Conservation (phyloP, 2,797 vertebrate genomes). For the Lacerta bilineata region DNA sequence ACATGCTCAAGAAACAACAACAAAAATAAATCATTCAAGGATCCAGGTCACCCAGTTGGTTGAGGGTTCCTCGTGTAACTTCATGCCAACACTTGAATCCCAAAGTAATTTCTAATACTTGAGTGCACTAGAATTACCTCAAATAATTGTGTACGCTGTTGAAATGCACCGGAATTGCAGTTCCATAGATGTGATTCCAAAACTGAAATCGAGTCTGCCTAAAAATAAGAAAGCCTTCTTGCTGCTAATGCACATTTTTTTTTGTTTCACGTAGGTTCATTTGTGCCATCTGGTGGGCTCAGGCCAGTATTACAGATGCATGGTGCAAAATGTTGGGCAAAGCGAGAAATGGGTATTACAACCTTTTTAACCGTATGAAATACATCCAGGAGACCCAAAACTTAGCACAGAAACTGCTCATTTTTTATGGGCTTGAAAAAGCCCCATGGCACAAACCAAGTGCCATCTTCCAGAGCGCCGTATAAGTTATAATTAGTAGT, state of each 20-base stretch:
- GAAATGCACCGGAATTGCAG: too few relatives aligned
- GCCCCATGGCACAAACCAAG: neutral
- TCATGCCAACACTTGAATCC: neutral
- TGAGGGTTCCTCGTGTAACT: neutral
- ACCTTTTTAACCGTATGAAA: neutral
- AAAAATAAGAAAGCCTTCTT: neutral
- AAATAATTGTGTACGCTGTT: too few relatives aligned
- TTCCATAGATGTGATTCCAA: neutral
- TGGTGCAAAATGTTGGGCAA: neutral
- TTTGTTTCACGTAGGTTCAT: neutral
- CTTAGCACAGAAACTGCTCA: neutral
- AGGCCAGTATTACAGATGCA: neutral
- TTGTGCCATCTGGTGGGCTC: conserved; percentile 20
- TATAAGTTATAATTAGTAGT: too few relatives aligned
- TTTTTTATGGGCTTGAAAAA: neutral
- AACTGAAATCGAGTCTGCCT: neutral
- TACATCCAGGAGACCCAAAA: neutral
- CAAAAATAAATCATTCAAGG: neutral
- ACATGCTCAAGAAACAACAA: neutral
- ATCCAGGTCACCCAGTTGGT: neutral
- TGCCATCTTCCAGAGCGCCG: neutral
- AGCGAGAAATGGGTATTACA: neutral
- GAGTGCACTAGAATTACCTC: too few relatives aligned
- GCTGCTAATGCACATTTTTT: neutral
- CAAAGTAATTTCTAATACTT: neutral